These are phyloP conservation scores for Sebastes oblongus DNA, from an alignment of 2,797 vertebrate genomes.

Conservation along the genomic window DNA sequence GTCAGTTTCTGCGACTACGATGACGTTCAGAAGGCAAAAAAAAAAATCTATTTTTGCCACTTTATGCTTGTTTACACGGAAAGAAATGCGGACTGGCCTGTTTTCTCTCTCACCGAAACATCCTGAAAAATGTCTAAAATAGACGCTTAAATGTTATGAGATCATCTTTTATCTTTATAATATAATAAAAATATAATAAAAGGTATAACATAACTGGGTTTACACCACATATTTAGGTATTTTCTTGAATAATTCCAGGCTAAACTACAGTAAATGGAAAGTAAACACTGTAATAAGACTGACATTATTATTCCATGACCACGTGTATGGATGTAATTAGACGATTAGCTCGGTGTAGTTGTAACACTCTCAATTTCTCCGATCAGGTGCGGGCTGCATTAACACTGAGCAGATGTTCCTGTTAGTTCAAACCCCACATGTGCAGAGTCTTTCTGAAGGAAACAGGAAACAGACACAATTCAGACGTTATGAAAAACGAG, in stretches of 20 bases:
- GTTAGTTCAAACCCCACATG: slow-evolving; percentile 55
- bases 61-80: slow-evolving; percentile 40
- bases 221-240: neutral
- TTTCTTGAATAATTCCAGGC: slow-evolving; percentile 11
- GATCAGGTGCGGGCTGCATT: slow-evolving; percentile 53
- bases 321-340: slow-evolving; percentile 50
- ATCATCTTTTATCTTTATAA: neutral
- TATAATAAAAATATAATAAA: neutral
- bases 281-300: slow-evolving; percentile 26
- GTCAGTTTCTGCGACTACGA: slow-evolving; percentile 18
- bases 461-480: slow-evolving; percentile 25
- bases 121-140: neutral
- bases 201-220: neutral
- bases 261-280: slow-evolving; percentile 20
- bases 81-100: neutral
- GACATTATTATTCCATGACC: slow-evolving; percentile 25
- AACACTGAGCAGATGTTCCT: slow-evolving; percentile 71
- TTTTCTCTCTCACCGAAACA: neutral
- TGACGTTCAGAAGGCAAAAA: slow-evolving; percentile 24
- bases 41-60: slow-evolving; percentile 16
- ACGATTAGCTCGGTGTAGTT: slow-evolving; percentile 43
- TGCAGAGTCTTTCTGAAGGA: slow-evolving; percentile 47
- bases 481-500: slow-evolving; percentile 18
- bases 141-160: neutral
- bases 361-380: slow-evolving; percentile 34